These are phyloP conservation scores for Choloepus didactylus DNA, from an alignment of 2,797 vertebrate genomes.

Conservation along the genomic window DNA sequence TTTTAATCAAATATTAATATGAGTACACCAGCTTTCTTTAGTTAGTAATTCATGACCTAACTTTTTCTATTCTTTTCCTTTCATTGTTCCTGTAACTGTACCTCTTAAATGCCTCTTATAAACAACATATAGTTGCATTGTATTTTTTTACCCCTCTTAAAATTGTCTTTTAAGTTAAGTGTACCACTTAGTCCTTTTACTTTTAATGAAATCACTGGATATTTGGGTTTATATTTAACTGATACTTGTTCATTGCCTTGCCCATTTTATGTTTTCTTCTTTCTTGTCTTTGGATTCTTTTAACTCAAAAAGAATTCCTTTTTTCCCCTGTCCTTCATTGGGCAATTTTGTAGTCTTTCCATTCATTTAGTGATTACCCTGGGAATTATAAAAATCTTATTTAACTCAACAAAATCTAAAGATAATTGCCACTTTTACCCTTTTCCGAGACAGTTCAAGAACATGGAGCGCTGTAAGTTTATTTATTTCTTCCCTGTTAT, in stretches of 20 bases:
- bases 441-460: neutral
- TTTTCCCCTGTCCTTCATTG: neutral
- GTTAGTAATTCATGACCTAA: neutral
- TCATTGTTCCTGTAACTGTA: neutral
- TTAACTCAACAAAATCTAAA: neutral
- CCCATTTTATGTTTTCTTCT: neutral
- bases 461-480: neutral
- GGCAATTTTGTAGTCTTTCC: neutral
- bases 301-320: neutral
- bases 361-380: neutral
- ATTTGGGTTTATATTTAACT: neutral
- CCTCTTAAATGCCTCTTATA: neutral
- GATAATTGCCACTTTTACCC: neutral
- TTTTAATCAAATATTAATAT: neutral
- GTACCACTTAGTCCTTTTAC: neutral
- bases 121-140: neutral
- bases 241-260: neutral
- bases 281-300: conserved; percentile 13
- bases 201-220: neutral
- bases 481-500: neutral
- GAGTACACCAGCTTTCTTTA: neutral
- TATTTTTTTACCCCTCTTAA: neutral
- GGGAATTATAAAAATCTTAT: neutral
- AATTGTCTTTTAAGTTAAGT: neutral
- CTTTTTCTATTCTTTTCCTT: neutral